Evolutionary conservation across 2,888 invertebrate genomes (phyloP).

Genomic region (Andrena bicolor): DNA sequence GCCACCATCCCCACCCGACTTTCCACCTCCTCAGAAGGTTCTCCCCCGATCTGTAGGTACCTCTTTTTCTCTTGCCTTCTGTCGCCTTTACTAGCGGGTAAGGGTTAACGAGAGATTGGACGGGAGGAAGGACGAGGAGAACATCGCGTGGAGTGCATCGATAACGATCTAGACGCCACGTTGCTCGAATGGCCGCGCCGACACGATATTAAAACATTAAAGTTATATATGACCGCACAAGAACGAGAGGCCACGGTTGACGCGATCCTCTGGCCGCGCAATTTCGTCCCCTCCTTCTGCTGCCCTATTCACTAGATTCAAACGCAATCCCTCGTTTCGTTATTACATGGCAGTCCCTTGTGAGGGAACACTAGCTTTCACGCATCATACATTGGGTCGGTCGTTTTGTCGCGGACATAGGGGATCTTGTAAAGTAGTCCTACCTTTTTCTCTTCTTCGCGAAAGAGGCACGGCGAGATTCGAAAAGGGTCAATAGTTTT

Average conservation of each 20-base stretch:
- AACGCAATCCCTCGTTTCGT: constrained; percentile 55
- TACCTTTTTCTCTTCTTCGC: neutral
- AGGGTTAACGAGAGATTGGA: constrained; percentile 3
- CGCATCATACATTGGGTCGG: neutral
- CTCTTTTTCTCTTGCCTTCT: neutral
- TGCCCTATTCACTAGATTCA: constrained; percentile 43
- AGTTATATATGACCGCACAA: constrained; percentile 81
- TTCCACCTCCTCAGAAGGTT: neutral
- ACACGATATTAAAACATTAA: constrained; percentile 85
- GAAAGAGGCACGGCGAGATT: neutral
- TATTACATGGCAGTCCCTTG: neutral
- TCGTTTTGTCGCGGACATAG: neutral
- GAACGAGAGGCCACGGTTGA: constrained; percentile 72
- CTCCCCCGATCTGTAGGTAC: neutral
- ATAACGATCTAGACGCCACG: constrained; percentile 76
- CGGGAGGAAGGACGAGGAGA: constrained; percentile 13
- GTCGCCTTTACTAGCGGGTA: neutral
- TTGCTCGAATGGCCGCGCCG: constrained; percentile 82
- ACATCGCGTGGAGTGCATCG: constrained; percentile 49
- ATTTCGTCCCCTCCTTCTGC: constrained; percentile 65
- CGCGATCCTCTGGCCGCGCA: constrained; percentile 75
- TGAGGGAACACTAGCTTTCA: neutral
- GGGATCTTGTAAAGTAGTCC: neutral
- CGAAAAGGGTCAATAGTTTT: neutral
- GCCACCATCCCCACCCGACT: neutral